These are phyloP conservation scores for Baryphthengus martii DNA, from an alignment of 2,113 vertebrate genomes.

Conservation along the genomic window DNA sequence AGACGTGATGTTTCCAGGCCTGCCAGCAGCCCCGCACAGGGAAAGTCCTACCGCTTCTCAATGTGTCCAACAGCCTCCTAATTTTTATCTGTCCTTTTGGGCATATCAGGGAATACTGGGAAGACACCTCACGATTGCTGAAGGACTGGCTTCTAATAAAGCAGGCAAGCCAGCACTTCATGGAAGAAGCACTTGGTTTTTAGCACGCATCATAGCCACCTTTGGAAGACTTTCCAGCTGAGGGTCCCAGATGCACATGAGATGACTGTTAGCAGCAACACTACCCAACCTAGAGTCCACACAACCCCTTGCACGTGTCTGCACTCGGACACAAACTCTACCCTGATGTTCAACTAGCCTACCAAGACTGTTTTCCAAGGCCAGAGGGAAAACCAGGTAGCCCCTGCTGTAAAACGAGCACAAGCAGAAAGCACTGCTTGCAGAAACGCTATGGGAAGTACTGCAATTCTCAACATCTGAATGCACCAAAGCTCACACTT, in stretches of 20 bases:
- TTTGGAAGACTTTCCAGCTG: not conserved
- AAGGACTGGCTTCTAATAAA: not conserved
- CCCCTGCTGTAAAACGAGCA: not conserved
- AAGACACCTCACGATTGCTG: rapidly evolving
- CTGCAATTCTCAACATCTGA: not conserved
- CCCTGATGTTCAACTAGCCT: not conserved
- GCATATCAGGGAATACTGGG: not conserved
- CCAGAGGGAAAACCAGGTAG: not conserved
- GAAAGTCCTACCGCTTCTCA: not conserved
- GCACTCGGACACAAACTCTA: not conserved
- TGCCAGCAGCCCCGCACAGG: not conserved
- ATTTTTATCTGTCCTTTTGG: not conserved
- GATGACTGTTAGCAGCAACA: not conserved
- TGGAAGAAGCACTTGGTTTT: not conserved
- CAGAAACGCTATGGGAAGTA: not conserved
- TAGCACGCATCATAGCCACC: rapidly evolving
- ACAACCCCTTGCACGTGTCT: not conserved
- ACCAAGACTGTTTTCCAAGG: not conserved
- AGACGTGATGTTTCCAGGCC: not conserved
- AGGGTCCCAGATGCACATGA: not conserved
- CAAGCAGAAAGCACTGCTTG: rapidly evolving
- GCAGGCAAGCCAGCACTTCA: not conserved
- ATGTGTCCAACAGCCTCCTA: not conserved
- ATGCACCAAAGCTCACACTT: not conserved
- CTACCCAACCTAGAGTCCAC: not conserved